Evolutionary conservation across 2,888 invertebrate species (phyloP), one percentile per base, ranked within the genome.

Genomic region (Drosophila austrosaltans): DNA sequence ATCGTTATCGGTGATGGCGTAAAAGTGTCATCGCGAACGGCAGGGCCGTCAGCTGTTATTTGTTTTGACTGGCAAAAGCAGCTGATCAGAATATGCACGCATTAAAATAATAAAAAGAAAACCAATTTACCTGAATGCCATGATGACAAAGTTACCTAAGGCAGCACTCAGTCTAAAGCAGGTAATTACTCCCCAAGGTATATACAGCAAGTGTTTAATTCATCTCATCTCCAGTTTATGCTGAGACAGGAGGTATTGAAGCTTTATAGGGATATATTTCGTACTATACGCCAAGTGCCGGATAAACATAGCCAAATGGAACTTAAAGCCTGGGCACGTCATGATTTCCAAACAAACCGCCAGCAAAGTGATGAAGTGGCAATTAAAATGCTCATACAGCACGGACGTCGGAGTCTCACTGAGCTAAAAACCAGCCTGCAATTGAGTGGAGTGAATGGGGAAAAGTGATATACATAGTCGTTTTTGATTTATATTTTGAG

Each of bases 201-300:
- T 20, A 20, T 48, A 1, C 2, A n/a, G 3, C 5, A 22, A 40
- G 12, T 58, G n/a, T n/a, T 20, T 61, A 22, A 10, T 20, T 12
- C 30, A 20, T 30, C 1, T n/a, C 2, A 2, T 40, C 28, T 5
- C 20, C 91, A 97, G 97, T 97, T 97, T 91, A 94, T 97, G 91
- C 91, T 96, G 36, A 94, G 96, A 10, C 95, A 96, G 92, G 95
- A 97, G 92, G 97, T 97, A 0, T 90, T 97, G 22, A 95, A 95
- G 82, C 91, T 97, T 0, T 97, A 97, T 86, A 93, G 96, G 76
- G 94, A 95, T 74, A 95, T 97, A 71, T 94, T 96, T 79, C 94
- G 95, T 61, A 94, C 95, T 6, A 93, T 96, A 59, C 94, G 93
- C 65, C 92, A 94, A 83, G 94, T 97, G 7, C 94, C 95, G 0